These are phyloP conservation scores for Rhynchomys soricoides DNA, from an alignment of 2,113 vertebrate species.

Conservation along the genomic window DNA sequence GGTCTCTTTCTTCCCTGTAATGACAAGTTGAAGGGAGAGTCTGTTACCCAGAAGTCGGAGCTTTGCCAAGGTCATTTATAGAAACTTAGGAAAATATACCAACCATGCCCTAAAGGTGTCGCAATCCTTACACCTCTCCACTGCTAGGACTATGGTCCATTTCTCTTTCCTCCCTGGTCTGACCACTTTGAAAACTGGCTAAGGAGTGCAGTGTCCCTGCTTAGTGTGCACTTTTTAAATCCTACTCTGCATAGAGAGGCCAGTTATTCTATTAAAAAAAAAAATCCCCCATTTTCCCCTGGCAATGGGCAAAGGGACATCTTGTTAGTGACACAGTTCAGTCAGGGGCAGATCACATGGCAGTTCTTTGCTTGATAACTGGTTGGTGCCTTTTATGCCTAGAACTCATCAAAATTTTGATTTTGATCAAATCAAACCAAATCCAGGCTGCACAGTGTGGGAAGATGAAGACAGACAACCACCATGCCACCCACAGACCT, in stretches of 20 bases:
- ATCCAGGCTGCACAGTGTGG: too few species aligned
- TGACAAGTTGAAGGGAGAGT: background rate
- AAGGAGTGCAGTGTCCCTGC: background rate
- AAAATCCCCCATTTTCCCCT: too few species aligned
- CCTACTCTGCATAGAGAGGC: background rate
- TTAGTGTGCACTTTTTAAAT: background rate
- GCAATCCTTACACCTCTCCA: background rate
- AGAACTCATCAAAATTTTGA: too few species aligned
- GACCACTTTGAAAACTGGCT: background rate
- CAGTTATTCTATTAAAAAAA: background rate
- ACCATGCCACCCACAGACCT: too few species aligned
- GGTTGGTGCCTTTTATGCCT: too few species aligned
- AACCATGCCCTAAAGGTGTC: fast-evolving
- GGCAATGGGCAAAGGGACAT: too few species aligned
- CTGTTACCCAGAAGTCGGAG: background rate
- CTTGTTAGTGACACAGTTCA: too few species aligned
- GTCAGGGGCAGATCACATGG: too few species aligned
- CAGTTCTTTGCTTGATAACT: too few species aligned
- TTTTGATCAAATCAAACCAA: too few species aligned
- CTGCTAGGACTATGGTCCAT: too few species aligned
- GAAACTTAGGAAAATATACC: background rate
- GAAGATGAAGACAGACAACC: too few species aligned
- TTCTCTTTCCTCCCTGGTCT: background rate
- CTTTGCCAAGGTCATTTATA: background rate
- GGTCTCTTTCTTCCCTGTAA: background rate